Evolutionary conservation across 2,888 invertebrate species (phyloP), one percentile per base, ranked within the genome.

Genomic region (Craniophora ligustri): DNA sequence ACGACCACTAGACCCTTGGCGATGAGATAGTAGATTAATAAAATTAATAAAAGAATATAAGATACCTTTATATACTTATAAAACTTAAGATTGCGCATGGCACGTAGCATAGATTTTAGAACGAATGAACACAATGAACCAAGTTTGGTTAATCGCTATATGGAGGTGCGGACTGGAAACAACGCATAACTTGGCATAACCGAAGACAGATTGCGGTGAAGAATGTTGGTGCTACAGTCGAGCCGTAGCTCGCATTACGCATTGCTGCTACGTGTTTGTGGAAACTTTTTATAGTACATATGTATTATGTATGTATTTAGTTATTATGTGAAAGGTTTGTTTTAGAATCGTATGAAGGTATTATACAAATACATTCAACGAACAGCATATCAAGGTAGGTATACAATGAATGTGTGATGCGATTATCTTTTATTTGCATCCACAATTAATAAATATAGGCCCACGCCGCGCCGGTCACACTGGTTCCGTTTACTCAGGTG

Each of bases 121-220:
- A 67, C 53, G 26, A 44, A 49, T 50, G 26, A 61, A 44, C 21
- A 36, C 38, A 30, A 46, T 50, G 40, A 19, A 50, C 35, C 38
- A 35, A 51, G 46, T 61, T 36, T 51, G 38, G 39, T 57, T 54
- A 61, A 57, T 61, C 38, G 46, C 38, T 56, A 39, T 42, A 48
- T 50, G 57, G 57, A 59, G 48, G 54, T 62, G 56, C 54, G 34
- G 41, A 61, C 56, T 64, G 51, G 68, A 72, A 76, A 66, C 68
- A 76, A 74, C 60, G 68, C 67, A 58, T 56, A 62, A 65, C 64
- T 57, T 50, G 63, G 68, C 67, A 58, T 51, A 61, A 65, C 62
- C 58, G 50, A 65, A 70, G 68, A 73, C 66, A 67, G 65, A 62
- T 67, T 67, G 56, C 49, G 47, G 55, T 46, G 54, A 59, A 62